Percentiles rank a stretch among this genome's conserved stretches.
These are phyloP conservation scores for Eulithis prunata DNA, from an alignment of 2,888 invertebrate species.

Conservation along the genomic window DNA sequence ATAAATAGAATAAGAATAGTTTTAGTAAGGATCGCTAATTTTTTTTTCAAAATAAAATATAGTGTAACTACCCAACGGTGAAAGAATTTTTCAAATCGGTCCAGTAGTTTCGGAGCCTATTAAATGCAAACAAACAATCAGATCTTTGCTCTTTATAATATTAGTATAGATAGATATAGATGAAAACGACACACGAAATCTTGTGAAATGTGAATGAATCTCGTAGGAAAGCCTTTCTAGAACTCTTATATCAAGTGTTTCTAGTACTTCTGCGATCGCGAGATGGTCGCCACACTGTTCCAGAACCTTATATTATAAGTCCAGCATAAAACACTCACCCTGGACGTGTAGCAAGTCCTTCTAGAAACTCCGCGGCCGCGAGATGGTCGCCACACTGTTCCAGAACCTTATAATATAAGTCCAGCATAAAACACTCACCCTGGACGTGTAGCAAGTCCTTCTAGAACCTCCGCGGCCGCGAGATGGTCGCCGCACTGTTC, in stretches of 20 bases:
- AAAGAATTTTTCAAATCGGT: too few relatives aligned
- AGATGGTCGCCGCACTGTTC: slow-evolving; percentile 96
- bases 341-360: slow-evolving; percentile 91
- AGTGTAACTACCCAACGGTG: too few relatives aligned
- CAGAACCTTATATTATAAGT: slow-evolving; percentile 98
- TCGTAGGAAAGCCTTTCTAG: too few relatives aligned
- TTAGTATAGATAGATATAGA: too few relatives aligned
- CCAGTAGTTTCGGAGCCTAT: too few relatives aligned
- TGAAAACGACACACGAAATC: too few relatives aligned
- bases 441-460: slow-evolving; percentile 91
- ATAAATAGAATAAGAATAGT: too few relatives aligned
- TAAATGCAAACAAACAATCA: too few relatives aligned
- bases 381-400: slow-evolving; percentile 96
- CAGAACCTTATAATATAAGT: slow-evolving; percentile 98
- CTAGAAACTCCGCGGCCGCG: slow-evolving; percentile 95
- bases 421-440: slow-evolving; percentile 84
- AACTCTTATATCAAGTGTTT: slow-evolving; percentile 85
- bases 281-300: slow-evolving; percentile 96
- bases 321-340: slow-evolving; percentile 84
- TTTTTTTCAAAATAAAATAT: too few relatives aligned
- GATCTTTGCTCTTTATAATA: too few relatives aligned
- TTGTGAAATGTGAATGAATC: neutral
- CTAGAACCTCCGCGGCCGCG: slow-evolving; percentile 95
- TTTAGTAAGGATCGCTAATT: too few relatives aligned
- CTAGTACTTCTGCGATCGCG: slow-evolving; percentile 94